These are phyloP conservation scores for Cuculus canorus DNA, from an alignment of 2,797 vertebrate genomes.

Conservation along the genomic window DNA sequence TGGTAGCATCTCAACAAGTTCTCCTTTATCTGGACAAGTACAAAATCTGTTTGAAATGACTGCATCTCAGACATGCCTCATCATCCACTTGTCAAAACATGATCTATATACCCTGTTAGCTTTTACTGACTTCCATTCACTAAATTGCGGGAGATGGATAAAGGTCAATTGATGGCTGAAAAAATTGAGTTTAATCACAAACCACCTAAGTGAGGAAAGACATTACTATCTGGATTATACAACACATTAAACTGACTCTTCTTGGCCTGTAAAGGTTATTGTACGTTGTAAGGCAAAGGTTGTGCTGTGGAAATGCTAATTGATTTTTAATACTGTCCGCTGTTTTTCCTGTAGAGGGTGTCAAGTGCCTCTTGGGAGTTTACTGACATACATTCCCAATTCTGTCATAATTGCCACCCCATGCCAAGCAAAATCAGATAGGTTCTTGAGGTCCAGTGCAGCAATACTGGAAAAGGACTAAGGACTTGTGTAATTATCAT, in stretches of 20 bases:
- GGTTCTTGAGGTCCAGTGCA: background rate
- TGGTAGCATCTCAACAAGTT: background rate
- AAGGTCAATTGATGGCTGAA: conserved; percentile 60
- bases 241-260: conserved; percentile 54
- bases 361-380: background rate
- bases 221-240: conserved; percentile 49
- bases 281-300: conserved; percentile 14
- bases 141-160: conserved; percentile 13
- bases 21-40: background rate
- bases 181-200: conserved; percentile 60
- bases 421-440: background rate
- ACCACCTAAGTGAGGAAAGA: conserved; percentile 32
- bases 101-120: background rate
- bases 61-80: background rate
- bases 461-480: background rate
- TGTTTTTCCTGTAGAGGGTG: background rate
- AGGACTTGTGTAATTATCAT: background rate
- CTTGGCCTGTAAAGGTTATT: conserved; percentile 47
- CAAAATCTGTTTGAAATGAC: background rate
- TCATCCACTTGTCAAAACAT: background rate
- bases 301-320: conserved; percentile 22
- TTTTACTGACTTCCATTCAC: conserved; percentile 34
- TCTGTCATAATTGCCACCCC: background rate
- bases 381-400: background rate
- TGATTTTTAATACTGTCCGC: conserved; percentile 37